Evolutionary conservation across 2,888 invertebrate genomes (phyloP), one percentile per base, ranked within the genome.

Genomic region (Stenchaetothrips biformis): DNA sequence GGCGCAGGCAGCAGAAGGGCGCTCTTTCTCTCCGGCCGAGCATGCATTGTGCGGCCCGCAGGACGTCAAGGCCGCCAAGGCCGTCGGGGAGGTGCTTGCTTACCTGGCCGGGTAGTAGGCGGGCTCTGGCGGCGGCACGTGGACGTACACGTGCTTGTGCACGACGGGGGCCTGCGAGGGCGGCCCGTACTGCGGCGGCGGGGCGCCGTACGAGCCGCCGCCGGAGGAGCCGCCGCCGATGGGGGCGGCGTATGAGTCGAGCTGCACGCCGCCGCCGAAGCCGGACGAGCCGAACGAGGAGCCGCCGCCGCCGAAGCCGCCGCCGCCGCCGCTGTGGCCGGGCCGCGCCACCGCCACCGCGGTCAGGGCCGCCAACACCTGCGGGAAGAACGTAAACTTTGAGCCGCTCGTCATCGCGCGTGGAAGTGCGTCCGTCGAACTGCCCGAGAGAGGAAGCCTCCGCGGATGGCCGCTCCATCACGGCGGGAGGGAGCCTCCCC

Each of bases 121-220:
- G 1, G 86, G 85, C 86, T 95, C 95, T 84, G 94, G 94, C 81
- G 95, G 95, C 79, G 95, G 95, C 47, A 95, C 94, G 86, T 95
- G 95, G 25, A 95, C 94, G 88, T 95, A 95, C 18, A 95, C 94
- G 85, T 95, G 95, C 86, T 95, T 95, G 87, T 95, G 95, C 78
- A 95, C 91, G 49, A 79, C 79, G 79, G 82, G 2, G 81, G 81
- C 49, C 81, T 74, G 91, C 82, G 90, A 89, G 0, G 94, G 93
- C 9, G 92, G 90, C 25, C 93, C 93, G 84, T 93, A 93, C 84
- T 91, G 90, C 3, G 91, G 90, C 0, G 89, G 87, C 2, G 92
- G 92, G 2, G 89, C 88, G 13, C 89, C 89, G 82, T 88, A 88
- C 48, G 85, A 84, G 77, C 84, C 83, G 78, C 82, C 81, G 16